Evolutionary conservation across 2,888 invertebrate species (phyloP), one percentile per base, ranked within the genome.

Genomic region (Empis stercorea): DNA sequence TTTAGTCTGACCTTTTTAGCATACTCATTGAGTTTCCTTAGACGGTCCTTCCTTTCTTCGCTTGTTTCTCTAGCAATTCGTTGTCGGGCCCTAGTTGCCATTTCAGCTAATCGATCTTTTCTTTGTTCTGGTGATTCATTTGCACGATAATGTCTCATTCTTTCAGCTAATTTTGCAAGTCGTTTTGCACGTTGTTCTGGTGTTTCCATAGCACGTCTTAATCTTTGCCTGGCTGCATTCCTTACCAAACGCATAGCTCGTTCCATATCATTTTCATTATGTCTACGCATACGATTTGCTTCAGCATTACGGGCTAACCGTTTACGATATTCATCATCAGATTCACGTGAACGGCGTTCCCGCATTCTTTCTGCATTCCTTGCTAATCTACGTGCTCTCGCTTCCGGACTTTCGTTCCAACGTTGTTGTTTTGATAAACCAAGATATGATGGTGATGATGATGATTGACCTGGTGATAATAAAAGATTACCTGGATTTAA

Each of bases 1-100:
- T 64, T 65, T 61, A 65, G 63, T 63, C 69, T 64, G 62, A 68
- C 67, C 65, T 65, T 68, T 64, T 68, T 68, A 54, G 68, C 68
- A 54, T 68, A 69, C 51, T 69, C 68, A 57, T 68, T 68, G 54
- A 69, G 58, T 59, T 68, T 68, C 58, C 65, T 64, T 60, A 68
- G 63, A 59, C 68, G 62, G 51, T 68, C 66, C 62, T 66, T 64
- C 50, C 68, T 65, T 54, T 68, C 67, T 20, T 68, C 68, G 37
- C 57, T 55, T 10, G 61, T 54, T 51, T 69, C 68, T 48, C 60
- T 64, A 40, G 67, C 65, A 30, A 69, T 66, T 34, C 68, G 59
- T 38, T 68, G 67, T 1, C 68, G 56, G 43, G 69, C 69, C 10
- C 69, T 54, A 13, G 66, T 60, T 41, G 68, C 69, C 65, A 67